Conservation (phyloP, 2,797 vertebrate species). For the Peromyscus eremicus region DNA sequence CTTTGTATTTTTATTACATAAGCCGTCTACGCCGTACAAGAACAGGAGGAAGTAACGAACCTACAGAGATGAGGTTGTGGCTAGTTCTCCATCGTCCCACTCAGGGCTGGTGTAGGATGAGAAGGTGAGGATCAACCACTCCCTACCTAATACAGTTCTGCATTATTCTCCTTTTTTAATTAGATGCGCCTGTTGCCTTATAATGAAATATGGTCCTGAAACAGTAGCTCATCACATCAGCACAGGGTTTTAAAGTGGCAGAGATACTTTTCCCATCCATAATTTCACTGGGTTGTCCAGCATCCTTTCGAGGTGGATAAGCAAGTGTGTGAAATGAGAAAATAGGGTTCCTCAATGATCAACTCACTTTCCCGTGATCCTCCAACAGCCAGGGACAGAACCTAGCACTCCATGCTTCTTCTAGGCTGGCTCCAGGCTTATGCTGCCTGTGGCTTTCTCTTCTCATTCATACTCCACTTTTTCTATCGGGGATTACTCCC, state of each 20-base stretch:
- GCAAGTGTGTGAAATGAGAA: neutral
- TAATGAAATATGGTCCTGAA: neutral
- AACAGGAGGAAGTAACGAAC: neutral
- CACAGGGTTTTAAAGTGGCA: neutral
- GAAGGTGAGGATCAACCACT: neutral
- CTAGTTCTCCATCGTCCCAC: neutral
- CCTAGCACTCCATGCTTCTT: neutral
- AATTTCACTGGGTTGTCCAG: conserved; percentile 9
- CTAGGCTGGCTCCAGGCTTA: neutral
- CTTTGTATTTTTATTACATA: neutral
- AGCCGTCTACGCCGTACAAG: neutral
- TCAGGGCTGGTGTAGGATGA: neutral
- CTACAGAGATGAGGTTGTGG: neutral
- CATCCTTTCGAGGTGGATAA: neutral
- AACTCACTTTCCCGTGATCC: neutral
- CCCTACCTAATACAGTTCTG: neutral
- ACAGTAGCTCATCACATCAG: neutral
- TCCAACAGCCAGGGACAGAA: neutral
- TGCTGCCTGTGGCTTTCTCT: neutral
- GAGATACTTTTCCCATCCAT: neutral
- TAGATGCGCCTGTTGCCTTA: neutral
- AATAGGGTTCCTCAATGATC: neutral
- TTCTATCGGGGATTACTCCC: neutral
- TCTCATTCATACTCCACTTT: neutral
- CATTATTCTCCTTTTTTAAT: neutral